phyloP scores from a whole-genome alignment of 2,888 invertebrate species.

The Dicranocentrus wangi region DNA sequence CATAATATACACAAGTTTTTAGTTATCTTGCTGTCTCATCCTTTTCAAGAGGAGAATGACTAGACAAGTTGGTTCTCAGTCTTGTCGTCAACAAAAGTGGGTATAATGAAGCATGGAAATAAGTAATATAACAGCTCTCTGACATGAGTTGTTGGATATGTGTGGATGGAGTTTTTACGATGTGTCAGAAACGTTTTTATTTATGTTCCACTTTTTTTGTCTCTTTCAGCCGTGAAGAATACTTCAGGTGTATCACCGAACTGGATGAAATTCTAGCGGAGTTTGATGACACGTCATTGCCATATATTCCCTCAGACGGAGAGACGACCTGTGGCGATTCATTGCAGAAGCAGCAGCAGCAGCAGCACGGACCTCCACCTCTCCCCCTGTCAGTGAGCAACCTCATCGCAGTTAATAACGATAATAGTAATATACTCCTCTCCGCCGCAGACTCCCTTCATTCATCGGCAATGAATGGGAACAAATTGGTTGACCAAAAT shows the following conservation, averaged over 20 bases:
- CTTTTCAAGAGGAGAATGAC: no score
- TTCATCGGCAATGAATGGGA: slow-evolving; percentile 6
- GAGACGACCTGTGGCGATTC: slow-evolving; percentile 46
- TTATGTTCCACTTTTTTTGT: not conserved
- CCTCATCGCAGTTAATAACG: slow-evolving; percentile 21
- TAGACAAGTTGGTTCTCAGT: no score
- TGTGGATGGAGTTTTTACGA: no score
- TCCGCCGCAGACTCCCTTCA: slow-evolving; percentile 15
- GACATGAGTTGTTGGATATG: no score
- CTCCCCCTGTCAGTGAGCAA: slow-evolving; percentile 35
- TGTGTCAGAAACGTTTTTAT: no score
- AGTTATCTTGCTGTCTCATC: no score
- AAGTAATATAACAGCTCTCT: no score
- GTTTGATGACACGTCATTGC: slow-evolving; percentile 72
- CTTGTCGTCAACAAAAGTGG: no score
- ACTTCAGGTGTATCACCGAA: slow-evolving; percentile 72
- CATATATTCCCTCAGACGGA: slow-evolving; percentile 44
- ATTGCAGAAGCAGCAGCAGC: slow-evolving; percentile 18
- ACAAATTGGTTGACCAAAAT: slow-evolving; percentile 57
- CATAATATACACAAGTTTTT: no score
- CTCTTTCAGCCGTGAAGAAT: slow-evolving; percentile 72
- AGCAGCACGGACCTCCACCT: not conserved
- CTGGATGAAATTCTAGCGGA: slow-evolving; percentile 73
- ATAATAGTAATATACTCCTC: slow-evolving; percentile 23
- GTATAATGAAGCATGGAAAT: no score